Base-by-base conservation (phyloP, 2,888 invertebrate species). In the Euspilapteryx auroguttella region DNA sequence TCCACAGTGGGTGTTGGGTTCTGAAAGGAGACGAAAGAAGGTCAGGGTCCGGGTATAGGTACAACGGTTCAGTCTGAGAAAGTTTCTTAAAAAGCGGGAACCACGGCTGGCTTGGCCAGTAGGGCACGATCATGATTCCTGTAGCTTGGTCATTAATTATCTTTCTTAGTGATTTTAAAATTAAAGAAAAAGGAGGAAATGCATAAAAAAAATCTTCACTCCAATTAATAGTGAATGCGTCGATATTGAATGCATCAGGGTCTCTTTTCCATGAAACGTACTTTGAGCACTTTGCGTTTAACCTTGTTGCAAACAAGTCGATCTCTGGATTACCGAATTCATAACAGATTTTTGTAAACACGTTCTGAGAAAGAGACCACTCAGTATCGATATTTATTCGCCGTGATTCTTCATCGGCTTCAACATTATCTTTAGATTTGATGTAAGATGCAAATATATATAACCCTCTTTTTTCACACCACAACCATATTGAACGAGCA, bases 51-150 rank as follows among this genome's bases (percentile, higher is more conserved):
- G n/a, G n/a, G n/a, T n/a, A n/a, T n/a, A n/a, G n/a, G n/a, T n/a
- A n/a, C n/a, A n/a, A n/a, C n/a, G 10, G 7, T 27, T 27, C 20
- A 12, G 27, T 17, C 8, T 8, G 8, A 8, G 13, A 7, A 5
- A 25, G 25, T 9, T 14, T 14, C 9, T 14, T 6, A 15, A 30
- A 31, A 2, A 34, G 8, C 4, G 34, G 37, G 13, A 24, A 35
- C 37, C 37, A 37, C 2, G 37, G 29, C n/a, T 37, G 37, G 10
- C 31, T 33, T 7, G 34, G 35, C 35, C 35, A 37, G 14, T 29
- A 29, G 1, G 33, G 36, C 4, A 33, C 31, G 1, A 36, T 23
- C 15, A 36, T 17, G 11, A 36, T 25, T 3, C 36, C 36, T 2
- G 24, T 15, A 7, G 36, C 31, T 12, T 32, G 21, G 4, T 36